phyloP scores from a whole-genome alignment of 2,888 invertebrate genomes.

The Falcaria lacertinaria region DNA sequence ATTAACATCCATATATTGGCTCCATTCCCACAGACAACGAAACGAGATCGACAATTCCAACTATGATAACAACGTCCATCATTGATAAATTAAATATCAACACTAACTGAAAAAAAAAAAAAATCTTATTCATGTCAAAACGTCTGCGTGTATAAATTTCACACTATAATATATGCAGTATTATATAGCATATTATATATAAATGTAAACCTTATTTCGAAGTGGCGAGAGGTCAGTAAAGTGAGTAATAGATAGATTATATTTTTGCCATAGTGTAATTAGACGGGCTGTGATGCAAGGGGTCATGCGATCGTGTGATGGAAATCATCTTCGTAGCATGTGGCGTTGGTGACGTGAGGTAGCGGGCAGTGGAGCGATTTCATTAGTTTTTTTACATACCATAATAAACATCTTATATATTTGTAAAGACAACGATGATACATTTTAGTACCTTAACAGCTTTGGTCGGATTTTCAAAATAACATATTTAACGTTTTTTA shows the following conservation, averaged over 20 bases:
- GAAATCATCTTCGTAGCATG: slow-evolving; percentile 41
- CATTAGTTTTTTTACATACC: background rate
- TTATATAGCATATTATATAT: background rate
- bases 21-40: slow-evolving; percentile 41
- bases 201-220: slow-evolving; percentile 19
- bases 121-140: slow-evolving; percentile 11
- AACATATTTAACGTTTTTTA: no score
- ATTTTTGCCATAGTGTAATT: slow-evolving; percentile 70
- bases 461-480: no score
- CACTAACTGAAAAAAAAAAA: slow-evolving; percentile 18
- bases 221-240: slow-evolving; percentile 17
- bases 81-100: slow-evolving; percentile 77
- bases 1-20: slow-evolving; percentile 24
- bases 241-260: slow-evolving; percentile 39
- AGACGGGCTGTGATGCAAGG: slow-evolving; percentile 56
- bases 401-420: no score
- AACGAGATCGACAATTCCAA: slow-evolving; percentile 9
- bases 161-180: no score
- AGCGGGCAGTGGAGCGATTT: background rate
- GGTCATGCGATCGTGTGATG: slow-evolving; percentile 71
- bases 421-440: no score
- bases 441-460: no score
- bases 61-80: slow-evolving; percentile 62
- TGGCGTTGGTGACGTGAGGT: slow-evolving; percentile 11
- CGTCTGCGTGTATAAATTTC: no score